phyloP scores from a whole-genome alignment of 2,113 vertebrate genomes.

The Macroglossus sobrinus region DNA sequence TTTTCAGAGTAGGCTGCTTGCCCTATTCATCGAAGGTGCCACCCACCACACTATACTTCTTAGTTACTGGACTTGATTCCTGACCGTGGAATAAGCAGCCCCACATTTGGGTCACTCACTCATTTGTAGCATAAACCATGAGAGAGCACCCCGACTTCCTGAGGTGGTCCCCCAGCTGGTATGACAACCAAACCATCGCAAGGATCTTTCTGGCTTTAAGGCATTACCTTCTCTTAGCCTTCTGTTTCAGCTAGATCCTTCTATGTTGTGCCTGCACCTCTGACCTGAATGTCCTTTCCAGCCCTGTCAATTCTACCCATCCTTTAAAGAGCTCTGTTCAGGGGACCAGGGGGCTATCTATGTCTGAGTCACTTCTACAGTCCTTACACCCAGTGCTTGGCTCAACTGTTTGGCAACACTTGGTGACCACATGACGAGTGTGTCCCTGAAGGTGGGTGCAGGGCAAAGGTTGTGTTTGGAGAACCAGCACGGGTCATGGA shows the following conservation, averaged over 20 bases:
- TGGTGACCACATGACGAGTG: background rate
- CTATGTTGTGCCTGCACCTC: background rate
- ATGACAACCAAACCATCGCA: background rate
- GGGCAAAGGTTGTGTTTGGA: background rate
- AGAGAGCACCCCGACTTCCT: constrained; percentile 16
- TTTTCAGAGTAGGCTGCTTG: constrained; percentile 12
- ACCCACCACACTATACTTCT: background rate
- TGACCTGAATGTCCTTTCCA: background rate
- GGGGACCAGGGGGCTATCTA: background rate
- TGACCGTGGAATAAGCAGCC: background rate
- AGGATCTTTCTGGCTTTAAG: background rate
- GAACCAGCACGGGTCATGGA: background rate
- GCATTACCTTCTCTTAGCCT: background rate
- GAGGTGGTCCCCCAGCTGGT: background rate
- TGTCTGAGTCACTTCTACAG: background rate
- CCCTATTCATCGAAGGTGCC: background rate
- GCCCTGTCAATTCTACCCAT: background rate
- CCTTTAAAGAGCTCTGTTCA: background rate
- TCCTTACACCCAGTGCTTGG: background rate
- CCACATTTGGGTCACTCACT: background rate
- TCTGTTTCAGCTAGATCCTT: background rate
- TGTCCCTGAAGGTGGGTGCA: background rate
- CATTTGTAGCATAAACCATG: background rate
- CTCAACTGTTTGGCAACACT: background rate
- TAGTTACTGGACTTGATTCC: background rate